These are phyloP conservation scores for Scolopax mira DNA, from an alignment of 2,113 vertebrate genomes.

Conservation along the genomic window DNA sequence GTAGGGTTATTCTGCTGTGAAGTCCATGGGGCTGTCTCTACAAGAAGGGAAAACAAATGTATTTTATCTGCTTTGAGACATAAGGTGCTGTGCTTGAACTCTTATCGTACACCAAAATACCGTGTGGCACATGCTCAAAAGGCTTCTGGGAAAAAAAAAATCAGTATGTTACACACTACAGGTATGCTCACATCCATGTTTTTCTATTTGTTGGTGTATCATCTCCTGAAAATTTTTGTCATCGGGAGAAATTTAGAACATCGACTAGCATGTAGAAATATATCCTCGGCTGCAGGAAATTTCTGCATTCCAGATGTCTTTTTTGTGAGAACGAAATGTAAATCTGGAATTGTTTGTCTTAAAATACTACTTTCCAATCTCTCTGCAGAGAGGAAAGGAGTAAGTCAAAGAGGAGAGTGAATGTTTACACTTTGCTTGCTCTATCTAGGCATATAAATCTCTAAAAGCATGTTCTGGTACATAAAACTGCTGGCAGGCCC, in stretches of 20 bases:
- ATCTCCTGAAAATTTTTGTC: not conserved
- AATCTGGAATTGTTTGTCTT: not conserved
- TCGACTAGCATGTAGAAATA: not conserved
- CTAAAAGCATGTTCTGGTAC: not conserved
- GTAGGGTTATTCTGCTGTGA: not conserved
- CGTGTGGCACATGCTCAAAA: not conserved
- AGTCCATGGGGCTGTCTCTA: not conserved
- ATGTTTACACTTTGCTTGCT: not conserved
- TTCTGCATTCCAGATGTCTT: not conserved
- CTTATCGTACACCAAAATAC: not conserved
- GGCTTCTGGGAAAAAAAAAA: not conserved
- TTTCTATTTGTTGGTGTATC: not conserved
- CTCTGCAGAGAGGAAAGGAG: not conserved
- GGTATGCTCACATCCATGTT: not conserved
- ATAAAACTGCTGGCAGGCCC: not conserved
- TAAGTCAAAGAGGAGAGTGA: not conserved
- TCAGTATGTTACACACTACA: accelerated
- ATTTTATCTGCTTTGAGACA: not conserved
- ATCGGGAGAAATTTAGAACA: not conserved
- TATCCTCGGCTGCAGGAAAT: not conserved
- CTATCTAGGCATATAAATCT: not conserved
- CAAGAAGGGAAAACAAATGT: not conserved
- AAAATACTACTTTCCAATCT: not conserved
- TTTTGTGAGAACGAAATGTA: not conserved
- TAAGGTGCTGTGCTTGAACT: not conserved